Conservation (phyloP, 2,888 invertebrate species). For the Parnassius smintheus region DNA sequence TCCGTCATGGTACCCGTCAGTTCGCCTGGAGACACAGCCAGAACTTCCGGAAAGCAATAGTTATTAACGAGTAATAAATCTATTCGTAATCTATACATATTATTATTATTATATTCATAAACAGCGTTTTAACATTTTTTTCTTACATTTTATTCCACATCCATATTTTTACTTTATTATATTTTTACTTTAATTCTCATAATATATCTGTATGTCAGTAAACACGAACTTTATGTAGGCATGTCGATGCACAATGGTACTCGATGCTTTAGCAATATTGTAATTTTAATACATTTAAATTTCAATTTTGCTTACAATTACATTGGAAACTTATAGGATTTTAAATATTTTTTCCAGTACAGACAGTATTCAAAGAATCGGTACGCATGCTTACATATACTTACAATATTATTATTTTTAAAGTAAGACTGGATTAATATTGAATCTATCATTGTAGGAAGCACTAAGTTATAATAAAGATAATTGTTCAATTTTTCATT, state of each 20-base stretch:
- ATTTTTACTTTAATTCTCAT: slow-evolving; percentile 46
- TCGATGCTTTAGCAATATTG: slow-evolving; percentile 54
- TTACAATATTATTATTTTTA: slow-evolving; percentile 26
- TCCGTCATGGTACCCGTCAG: slow-evolving; percentile 78
- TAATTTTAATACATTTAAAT: slow-evolving; percentile 21
- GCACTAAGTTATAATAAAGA: neutral
- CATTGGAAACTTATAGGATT: slow-evolving; percentile 46
- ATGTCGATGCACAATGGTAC: slow-evolving; percentile 63
- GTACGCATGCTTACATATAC: slow-evolving; percentile 63
- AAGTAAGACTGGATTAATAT: slow-evolving; percentile 9
- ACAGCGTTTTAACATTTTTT: slow-evolving; percentile 61
- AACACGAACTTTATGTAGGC: slow-evolving; percentile 60
- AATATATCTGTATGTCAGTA: slow-evolving; percentile 44
- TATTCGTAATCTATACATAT: slow-evolving; percentile 73
- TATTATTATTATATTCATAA: slow-evolving; percentile 68
- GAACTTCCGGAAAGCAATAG: slow-evolving; percentile 98
- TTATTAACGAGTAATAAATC: slow-evolving; percentile 90
- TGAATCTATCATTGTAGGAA: slow-evolving; percentile 8
- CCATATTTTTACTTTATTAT: slow-evolving; percentile 47
- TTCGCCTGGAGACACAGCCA: slow-evolving; percentile 98
- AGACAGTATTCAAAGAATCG: slow-evolving; percentile 63
- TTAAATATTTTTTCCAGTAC: slow-evolving; percentile 65
- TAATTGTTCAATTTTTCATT: neutral
- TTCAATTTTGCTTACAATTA: slow-evolving; percentile 14
- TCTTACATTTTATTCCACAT: slow-evolving; percentile 62